phyloP scores from a whole-genome alignment of 2,113 vertebrate genomes.

The Eidolon helvum region DNA sequence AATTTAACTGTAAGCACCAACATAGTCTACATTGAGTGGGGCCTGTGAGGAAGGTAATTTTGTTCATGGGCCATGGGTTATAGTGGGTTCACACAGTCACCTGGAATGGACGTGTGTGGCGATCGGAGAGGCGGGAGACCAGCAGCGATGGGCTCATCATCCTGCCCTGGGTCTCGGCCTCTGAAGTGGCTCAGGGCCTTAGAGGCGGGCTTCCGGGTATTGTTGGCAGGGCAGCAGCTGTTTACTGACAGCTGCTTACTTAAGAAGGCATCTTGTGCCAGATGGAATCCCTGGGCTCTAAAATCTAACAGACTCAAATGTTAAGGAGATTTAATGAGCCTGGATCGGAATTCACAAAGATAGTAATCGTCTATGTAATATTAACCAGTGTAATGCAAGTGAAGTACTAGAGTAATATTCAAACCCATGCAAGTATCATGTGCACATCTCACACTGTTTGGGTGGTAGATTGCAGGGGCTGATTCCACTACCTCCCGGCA shows the following conservation, averaged over 20 bases:
- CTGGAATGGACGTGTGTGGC: neutral
- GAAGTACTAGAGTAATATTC: neutral
- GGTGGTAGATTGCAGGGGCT: neutral
- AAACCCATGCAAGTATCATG: neutral
- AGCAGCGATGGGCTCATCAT: neutral
- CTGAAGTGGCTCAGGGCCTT: neutral
- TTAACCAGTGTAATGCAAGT: neutral
- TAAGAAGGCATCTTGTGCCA: neutral
- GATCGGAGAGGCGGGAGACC: neutral
- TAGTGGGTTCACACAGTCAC: neutral
- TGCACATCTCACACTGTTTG: neutral
- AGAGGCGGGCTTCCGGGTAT: neutral
- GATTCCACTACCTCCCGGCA: too few relatives aligned
- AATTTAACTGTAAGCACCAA: neutral
- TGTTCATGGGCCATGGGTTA: neutral
- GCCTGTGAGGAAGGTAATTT: neutral
- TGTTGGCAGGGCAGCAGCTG: neutral
- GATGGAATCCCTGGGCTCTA: neutral
- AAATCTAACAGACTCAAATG: neutral
- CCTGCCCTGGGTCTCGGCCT: neutral
- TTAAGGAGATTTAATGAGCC: conserved; percentile 3
- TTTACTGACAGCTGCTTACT: conserved; percentile 9
- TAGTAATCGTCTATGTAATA: neutral
- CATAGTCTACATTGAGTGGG: neutral
- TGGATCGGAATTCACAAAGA: neutral